phyloP scores from a whole-genome alignment of 2,888 invertebrate genomes.

The Patella pellucida region DNA sequence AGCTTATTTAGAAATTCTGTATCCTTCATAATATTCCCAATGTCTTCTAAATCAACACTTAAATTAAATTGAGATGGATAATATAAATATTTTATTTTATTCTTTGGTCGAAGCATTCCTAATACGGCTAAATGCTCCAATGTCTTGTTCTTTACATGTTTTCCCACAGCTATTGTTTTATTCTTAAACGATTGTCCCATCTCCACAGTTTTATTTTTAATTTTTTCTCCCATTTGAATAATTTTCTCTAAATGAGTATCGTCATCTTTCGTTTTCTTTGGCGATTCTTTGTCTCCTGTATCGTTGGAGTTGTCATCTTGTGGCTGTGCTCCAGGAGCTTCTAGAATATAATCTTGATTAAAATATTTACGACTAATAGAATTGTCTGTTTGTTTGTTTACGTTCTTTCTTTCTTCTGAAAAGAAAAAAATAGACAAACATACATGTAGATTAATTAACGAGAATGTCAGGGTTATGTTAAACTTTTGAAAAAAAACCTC shows the following conservation, averaged over 20 bases:
- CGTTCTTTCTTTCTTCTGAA: too few relatives aligned
- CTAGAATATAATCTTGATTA: too few relatives aligned
- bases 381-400: too few relatives aligned
- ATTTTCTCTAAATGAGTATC: background rate
- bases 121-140: slow-evolving; percentile 54
- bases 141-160: slow-evolving; percentile 59
- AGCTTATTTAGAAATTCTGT: slow-evolving; percentile 56
- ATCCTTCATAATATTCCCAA: slow-evolving; percentile 60
- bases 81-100: slow-evolving; percentile 45
- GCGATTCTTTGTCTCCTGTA: background rate
- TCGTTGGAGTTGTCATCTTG: background rate
- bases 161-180: slow-evolving; percentile 51
- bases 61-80: slow-evolving; percentile 50
- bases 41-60: slow-evolving; percentile 54
- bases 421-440: too few relatives aligned
- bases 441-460: too few relatives aligned
- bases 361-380: too few relatives aligned
- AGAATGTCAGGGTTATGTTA: too few relatives aligned
- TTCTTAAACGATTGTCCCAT: slow-evolving; percentile 50
- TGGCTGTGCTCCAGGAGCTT: too few relatives aligned
- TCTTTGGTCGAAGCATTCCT: slow-evolving; percentile 50
- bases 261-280: background rate
- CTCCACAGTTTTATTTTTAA: slow-evolving; percentile 42
- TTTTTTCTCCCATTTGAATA: background rate
- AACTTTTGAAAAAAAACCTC: too few relatives aligned